Evolutionary conservation across 1,140 invertebrate genomes (phyloP).

Genomic region (Drosophila malerkotliana): DNA sequence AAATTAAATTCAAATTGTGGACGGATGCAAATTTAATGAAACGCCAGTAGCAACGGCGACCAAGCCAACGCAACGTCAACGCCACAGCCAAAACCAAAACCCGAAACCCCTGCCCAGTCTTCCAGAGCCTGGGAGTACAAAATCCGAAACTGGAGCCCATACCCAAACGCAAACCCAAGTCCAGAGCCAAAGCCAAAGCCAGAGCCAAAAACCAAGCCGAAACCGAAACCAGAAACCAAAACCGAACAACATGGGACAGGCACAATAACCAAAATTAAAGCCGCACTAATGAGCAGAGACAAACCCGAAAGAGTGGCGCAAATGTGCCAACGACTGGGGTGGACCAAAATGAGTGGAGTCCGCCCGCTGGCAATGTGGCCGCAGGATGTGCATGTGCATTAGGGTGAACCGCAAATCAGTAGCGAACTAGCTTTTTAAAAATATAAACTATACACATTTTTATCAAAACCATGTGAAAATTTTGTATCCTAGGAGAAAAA

Average conservation of each 20-base stretch:
- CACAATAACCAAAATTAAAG: slow-evolving; percentile 78
- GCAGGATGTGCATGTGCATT: slow-evolving; percentile 20
- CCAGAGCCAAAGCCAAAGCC: slow-evolving; percentile 33
- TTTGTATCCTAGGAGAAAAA: too few relatives aligned
- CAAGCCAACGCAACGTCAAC: slow-evolving; percentile 6
- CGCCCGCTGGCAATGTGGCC: slow-evolving; percentile 9
- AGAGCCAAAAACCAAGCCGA: slow-evolving; percentile 35
- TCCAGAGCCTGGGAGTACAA: not conserved
- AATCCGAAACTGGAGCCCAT: not conserved
- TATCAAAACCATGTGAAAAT: too few relatives aligned
- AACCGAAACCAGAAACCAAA: slow-evolving; percentile 45
- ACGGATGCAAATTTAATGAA: slow-evolving; percentile 59
- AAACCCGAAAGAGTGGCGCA: slow-evolving; percentile 63
- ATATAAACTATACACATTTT: too few relatives aligned
- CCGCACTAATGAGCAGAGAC: slow-evolving; percentile 78
- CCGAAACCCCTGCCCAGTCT: not conserved
- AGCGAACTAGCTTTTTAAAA: not conserved
- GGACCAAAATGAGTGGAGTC: slow-evolving; percentile 2
- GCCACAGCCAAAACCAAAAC: slow-evolving; percentile 10
- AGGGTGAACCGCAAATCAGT: slow-evolving; percentile 18
- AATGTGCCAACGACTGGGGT: slow-evolving; percentile 52
- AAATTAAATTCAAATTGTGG: slow-evolving; percentile 65
- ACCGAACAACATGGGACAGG: slow-evolving; percentile 59
- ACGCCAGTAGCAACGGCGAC: slow-evolving; percentile 18
- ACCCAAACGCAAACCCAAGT: slow-evolving; percentile 17